phyloP scores from a whole-genome alignment of 2,888 invertebrate genomes.

The Parnassius orleans region DNA sequence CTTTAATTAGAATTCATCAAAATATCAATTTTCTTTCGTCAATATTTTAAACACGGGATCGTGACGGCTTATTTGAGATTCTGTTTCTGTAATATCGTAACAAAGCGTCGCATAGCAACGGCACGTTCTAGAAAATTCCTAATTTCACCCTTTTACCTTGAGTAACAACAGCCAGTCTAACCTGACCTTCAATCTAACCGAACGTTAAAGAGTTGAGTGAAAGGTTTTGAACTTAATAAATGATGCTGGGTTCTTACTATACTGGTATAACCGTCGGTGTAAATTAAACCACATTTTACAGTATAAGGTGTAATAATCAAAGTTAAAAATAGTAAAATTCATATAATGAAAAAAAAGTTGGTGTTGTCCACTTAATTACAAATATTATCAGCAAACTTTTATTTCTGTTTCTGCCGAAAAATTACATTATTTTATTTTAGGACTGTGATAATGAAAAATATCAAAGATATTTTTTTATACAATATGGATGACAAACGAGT shows the following conservation, averaged over 20 bases:
- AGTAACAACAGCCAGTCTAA: constrained; percentile 24
- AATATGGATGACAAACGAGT: too few species aligned
- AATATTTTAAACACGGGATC: constrained; percentile 24
- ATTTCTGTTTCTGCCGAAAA: too few species aligned
- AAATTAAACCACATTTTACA: constrained; percentile 20
- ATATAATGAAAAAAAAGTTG: not conserved
- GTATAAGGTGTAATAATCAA: not conserved
- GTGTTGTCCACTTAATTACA: too few species aligned
- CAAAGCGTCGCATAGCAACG: constrained; percentile 58
- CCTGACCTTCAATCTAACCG: constrained; percentile 15
- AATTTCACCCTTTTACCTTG: constrained; percentile 53
- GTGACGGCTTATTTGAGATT: constrained; percentile 29
- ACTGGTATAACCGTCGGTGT: constrained; percentile 1
- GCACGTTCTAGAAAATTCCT: constrained; percentile 55
- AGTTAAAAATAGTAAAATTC: not conserved
- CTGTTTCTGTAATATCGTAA: constrained; percentile 29
- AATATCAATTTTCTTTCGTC: constrained; percentile 25
- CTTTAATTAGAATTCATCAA: constrained; percentile 19
- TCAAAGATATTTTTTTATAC: too few species aligned
- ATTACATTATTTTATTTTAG: too few species aligned
- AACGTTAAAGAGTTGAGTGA: constrained; percentile 6
- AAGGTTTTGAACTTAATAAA: constrained; percentile 19
- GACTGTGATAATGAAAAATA: too few species aligned
- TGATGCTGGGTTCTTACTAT: not conserved
- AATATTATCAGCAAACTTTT: too few species aligned